These are phyloP conservation scores for Mastomys coucha DNA, from an alignment of 2,113 vertebrate genomes.

Conservation along the genomic window DNA sequence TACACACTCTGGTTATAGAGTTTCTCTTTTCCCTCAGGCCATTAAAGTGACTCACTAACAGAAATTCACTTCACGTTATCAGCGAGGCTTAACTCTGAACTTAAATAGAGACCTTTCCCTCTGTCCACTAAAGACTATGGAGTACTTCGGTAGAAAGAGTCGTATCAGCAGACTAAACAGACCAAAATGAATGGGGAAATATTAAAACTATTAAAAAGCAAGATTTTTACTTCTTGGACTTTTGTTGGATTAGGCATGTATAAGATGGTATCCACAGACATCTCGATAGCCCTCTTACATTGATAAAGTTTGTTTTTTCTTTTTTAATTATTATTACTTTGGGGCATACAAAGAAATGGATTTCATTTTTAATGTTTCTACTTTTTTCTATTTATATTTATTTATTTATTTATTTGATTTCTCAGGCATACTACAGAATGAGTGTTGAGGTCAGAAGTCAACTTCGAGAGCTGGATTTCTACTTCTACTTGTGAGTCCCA, in stretches of 20 bases:
- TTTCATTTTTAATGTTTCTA: not conserved
- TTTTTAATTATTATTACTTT: not conserved
- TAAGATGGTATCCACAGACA: not conserved
- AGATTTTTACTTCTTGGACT: slow-evolving; percentile 22
- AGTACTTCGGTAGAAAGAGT: not conserved
- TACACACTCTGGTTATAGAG: not conserved
- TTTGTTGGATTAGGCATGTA: not conserved
- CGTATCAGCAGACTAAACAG: not conserved
- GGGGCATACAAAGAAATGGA: not conserved
- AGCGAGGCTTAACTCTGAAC: slow-evolving; percentile 13
- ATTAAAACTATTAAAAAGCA: not conserved
- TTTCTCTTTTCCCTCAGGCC: slow-evolving; percentile 48
- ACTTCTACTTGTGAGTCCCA: not conserved
- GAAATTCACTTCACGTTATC: slow-evolving; percentile 55
- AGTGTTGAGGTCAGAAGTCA: not conserved
- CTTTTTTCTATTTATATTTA: not conserved
- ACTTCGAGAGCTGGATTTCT: not conserved
- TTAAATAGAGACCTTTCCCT: slow-evolving; percentile 8
- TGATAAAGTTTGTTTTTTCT: not conserved
- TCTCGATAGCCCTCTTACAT: slow-evolving; percentile 9
- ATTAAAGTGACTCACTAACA: slow-evolving; percentile 50
- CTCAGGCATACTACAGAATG: not conserved
- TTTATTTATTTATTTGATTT: not conserved
- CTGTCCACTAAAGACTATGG: not conserved
- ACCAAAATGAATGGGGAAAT: slow-evolving; percentile 25